Percentiles rank a stretch among this genome's conserved stretches.
These are phyloP conservation scores for Eufriesea mexicana DNA, from an alignment of 1,140 invertebrate genomes.

Conservation along the genomic window DNA sequence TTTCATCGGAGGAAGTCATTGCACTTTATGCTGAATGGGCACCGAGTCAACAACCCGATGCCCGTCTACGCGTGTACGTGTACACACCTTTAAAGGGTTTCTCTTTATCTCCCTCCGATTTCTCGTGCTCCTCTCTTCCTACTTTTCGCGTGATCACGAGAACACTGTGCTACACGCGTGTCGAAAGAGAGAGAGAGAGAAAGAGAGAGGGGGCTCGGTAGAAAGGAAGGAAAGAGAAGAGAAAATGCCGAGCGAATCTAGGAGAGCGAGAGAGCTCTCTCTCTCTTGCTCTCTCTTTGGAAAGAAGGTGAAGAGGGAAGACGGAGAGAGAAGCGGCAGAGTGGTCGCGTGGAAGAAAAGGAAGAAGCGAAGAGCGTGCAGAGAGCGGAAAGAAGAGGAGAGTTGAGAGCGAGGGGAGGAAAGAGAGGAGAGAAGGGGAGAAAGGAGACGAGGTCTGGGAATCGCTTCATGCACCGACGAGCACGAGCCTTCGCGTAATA, in stretches of 20 bases:
- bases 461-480: conserved; percentile 76
- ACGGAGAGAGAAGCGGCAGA: conserved; percentile 13
- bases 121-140: conserved; percentile 40
- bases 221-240: conserved; percentile 49
- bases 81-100: conserved; percentile 38
- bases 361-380: background rate
- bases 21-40: conserved; percentile 81
- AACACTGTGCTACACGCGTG: background rate
- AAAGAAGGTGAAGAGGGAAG: conserved; percentile 23
- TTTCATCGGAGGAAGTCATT: conserved; percentile 79
- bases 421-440: conserved; percentile 6
- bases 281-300: no score
- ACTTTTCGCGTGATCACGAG: conserved; percentile 49
- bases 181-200: no score
- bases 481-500: conserved; percentile 74
- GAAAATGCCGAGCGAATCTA: conserved; percentile 25
- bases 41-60: conserved; percentile 80
- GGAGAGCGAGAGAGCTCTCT: background rate
- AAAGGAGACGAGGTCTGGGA: conserved; percentile 64
- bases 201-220: no score
- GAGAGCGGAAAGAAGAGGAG: background rate
- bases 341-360: background rate
- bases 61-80: conserved; percentile 37
- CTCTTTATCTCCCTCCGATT: conserved; percentile 14
- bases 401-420: conserved; percentile 11